Evolutionary conservation across 2,113 vertebrate genomes (phyloP).

Genomic region (Microcebus jonahi): DNA sequence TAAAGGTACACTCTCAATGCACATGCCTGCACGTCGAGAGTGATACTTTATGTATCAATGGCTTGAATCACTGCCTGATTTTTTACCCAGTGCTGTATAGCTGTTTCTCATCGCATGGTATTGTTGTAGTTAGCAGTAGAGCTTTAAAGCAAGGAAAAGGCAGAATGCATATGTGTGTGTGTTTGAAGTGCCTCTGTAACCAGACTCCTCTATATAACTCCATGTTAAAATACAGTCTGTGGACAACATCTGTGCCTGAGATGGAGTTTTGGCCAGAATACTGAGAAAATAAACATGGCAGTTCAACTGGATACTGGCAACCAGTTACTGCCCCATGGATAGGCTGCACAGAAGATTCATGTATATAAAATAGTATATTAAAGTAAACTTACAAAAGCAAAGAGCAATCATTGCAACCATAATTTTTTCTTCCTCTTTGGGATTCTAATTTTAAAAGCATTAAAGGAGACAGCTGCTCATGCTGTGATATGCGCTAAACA

Average conservation of each 20-base stretch:
- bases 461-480: conserved; percentile 91
- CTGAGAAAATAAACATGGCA: conserved; percentile 76
- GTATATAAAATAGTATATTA: conserved; percentile 90
- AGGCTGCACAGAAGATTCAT: conserved; percentile 83
- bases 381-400: conserved; percentile 91
- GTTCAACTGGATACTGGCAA: conserved; percentile 69
- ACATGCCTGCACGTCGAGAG: not conserved
- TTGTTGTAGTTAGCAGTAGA: not conserved
- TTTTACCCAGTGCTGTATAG: not conserved
- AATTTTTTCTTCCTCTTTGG: conserved; percentile 90
- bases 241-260: conserved; percentile 74
- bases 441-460: conserved; percentile 92
- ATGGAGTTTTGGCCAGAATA: conserved; percentile 75
- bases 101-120: conserved; percentile 46
- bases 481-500: conserved; percentile 91
- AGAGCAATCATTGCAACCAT: conserved; percentile 90
- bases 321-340: conserved; percentile 78
- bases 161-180: conserved; percentile 1
- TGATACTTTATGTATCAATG: not conserved
- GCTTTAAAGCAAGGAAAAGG: conserved; percentile 46
- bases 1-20: not conserved
- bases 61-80: conserved; percentile 37
- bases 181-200: conserved; percentile 33
- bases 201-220: conserved; percentile 50
- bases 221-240: conserved; percentile 75